These are phyloP conservation scores for Xenops minutus DNA, from an alignment of 2,797 vertebrate genomes.

Conservation along the genomic window DNA sequence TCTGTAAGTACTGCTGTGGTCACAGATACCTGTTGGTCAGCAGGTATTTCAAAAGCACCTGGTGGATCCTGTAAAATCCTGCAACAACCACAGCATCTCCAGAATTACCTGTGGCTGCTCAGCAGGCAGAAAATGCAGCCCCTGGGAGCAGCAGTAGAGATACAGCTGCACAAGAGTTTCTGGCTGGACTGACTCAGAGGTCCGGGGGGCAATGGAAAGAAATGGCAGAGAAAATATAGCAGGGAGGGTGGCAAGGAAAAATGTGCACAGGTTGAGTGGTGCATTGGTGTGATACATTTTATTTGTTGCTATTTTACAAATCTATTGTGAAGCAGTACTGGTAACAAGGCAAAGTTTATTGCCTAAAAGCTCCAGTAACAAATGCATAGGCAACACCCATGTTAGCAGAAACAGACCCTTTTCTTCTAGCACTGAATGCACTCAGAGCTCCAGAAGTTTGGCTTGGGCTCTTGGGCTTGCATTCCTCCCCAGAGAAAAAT, in stretches of 20 bases:
- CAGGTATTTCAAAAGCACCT: background rate
- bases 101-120: background rate
- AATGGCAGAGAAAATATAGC: background rate
- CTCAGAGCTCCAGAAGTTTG: slow-evolving; percentile 25
- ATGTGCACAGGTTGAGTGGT: background rate
- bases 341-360: background rate
- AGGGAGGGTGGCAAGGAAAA: background rate
- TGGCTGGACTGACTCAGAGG: background rate
- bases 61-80: background rate
- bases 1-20: background rate
- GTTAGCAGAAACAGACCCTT: background rate
- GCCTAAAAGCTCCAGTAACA: background rate
- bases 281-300: background rate
- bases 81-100: background rate
- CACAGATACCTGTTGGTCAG: background rate
- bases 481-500: slow-evolving; percentile 22
- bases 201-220: background rate
- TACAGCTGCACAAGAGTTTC: background rate
- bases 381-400: background rate
- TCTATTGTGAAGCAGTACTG: background rate
- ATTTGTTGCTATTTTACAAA: background rate
- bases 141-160: background rate
- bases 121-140: background rate
- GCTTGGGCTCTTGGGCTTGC: slow-evolving; percentile 31
- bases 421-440: background rate